Evolutionary conservation across 2,888 invertebrate species (phyloP).

Genomic region (Meandrusa payeni): DNA sequence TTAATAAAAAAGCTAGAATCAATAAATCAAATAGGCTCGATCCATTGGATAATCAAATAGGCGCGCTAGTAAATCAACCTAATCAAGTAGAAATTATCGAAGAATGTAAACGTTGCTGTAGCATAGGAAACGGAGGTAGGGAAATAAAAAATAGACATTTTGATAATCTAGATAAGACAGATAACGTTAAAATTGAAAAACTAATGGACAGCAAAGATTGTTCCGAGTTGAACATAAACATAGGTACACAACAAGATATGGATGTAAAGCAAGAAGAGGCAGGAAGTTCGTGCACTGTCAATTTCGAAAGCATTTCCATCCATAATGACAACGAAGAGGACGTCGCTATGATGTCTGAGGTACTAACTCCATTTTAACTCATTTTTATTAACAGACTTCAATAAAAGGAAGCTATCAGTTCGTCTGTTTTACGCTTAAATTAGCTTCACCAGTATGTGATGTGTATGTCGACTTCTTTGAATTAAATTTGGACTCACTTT

Average conservation of each 20-base stretch:
- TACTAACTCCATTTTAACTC: too few species aligned
- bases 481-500: too few species aligned
- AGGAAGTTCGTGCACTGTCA: slow-evolving; percentile 39
- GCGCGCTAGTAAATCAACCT: slow-evolving; percentile 28
- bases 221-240: slow-evolving; percentile 29
- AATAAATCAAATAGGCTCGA: too few species aligned
- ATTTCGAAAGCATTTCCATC: slow-evolving; percentile 38
- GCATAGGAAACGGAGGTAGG: slow-evolving; percentile 30
- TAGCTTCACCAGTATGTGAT: too few species aligned
- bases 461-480: too few species aligned
- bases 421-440: too few species aligned
- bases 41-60: slow-evolving; percentile 27
- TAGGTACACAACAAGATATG: slow-evolving; percentile 29
- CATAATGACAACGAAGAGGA: slow-evolving; percentile 45
- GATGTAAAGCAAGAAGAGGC: slow-evolving; percentile 27
- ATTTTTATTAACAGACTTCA: too few species aligned
- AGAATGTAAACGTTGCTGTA: slow-evolving; percentile 54
- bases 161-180: slow-evolving; percentile 29
- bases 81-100: slow-evolving; percentile 30
- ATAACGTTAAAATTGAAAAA: slow-evolving; percentile 42
- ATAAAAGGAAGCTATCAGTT: too few species aligned
- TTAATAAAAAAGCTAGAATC: background rate
- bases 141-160: slow-evolving; percentile 26
- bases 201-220: slow-evolving; percentile 42
- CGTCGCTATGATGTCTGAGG: slow-evolving; percentile 46